These are phyloP conservation scores for Brienomyrus brachyistius DNA, from an alignment of 2,113 vertebrate species.

Conservation along the genomic window DNA sequence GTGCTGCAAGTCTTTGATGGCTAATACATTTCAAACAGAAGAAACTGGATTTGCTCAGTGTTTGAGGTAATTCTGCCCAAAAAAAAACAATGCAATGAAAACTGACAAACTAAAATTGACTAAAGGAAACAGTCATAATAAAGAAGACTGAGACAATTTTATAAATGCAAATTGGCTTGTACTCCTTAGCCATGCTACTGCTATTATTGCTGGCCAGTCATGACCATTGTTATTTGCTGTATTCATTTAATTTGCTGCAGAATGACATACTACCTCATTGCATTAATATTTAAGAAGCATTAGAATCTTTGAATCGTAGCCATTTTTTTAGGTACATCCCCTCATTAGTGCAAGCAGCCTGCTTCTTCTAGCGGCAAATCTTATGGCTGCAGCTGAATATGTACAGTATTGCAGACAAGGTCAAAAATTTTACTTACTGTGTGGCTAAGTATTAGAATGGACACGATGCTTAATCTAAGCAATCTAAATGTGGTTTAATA, in stretches of 20 bases:
- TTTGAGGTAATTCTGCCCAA: background rate
- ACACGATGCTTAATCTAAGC: background rate
- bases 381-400: background rate
- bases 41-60: background rate
- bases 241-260: background rate
- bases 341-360: background rate
- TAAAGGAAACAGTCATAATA: background rate
- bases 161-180: background rate
- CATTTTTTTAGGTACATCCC: background rate
- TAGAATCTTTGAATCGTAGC: background rate
- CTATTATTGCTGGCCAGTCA: background rate
- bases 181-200: background rate
- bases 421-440: background rate
- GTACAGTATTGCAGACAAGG: background rate
- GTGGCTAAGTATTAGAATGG: background rate
- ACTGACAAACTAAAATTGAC: background rate
- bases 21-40: background rate
- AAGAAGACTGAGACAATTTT: background rate
- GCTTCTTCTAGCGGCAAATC: background rate
- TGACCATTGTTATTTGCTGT: background rate
- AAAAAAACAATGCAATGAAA: background rate
- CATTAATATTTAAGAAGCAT: background rate
- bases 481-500: background rate
- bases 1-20: background rate
- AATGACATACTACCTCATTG: background rate